A percentile compares a stretch with the other conserved stretches of the same genome.
These are phyloP conservation scores for Bothrops jararaca DNA, from an alignment of 2,113 vertebrate species.

Conservation along the genomic window DNA sequence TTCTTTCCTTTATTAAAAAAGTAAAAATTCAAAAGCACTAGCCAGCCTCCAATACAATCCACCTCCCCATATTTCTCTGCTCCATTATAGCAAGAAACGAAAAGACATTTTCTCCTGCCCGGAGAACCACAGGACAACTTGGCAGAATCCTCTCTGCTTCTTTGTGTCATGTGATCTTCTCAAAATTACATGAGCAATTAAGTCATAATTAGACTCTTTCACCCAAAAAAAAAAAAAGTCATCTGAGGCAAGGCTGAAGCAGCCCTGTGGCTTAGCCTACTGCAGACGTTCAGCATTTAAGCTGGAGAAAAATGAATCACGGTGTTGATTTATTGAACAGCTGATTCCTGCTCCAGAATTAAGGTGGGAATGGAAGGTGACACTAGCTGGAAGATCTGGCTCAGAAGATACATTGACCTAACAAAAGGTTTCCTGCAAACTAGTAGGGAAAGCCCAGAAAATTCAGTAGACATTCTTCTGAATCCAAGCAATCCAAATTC, in stretches of 20 bases:
- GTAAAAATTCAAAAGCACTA: not conserved
- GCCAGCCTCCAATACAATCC: too few species aligned
- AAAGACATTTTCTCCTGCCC: not conserved
- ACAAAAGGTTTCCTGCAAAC: not conserved
- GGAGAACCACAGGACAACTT: not conserved
- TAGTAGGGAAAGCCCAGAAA: not conserved
- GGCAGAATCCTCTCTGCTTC: rapidly evolving
- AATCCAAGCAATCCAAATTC: not conserved
- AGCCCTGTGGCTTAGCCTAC: not conserved
- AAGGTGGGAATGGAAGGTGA: not conserved
- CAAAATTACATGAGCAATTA: slow-evolving; percentile 14
- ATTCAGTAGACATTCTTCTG: not conserved
- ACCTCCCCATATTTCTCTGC: rapidly evolving
- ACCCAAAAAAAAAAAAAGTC: not conserved
- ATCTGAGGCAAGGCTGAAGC: not conserved
- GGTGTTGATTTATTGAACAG: not conserved
- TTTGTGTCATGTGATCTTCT: not conserved
- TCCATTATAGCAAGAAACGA: not conserved
- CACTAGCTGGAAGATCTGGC: not conserved
- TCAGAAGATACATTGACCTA: not conserved
- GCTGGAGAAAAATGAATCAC: not conserved
- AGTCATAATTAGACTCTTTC: not conserved
- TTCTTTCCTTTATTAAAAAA: not conserved
- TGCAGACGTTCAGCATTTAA: not conserved
- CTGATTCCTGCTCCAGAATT: not conserved